Evolutionary conservation across 2,113 vertebrate genomes (phyloP).

Genomic region (Oenanthe melanoleuca): DNA sequence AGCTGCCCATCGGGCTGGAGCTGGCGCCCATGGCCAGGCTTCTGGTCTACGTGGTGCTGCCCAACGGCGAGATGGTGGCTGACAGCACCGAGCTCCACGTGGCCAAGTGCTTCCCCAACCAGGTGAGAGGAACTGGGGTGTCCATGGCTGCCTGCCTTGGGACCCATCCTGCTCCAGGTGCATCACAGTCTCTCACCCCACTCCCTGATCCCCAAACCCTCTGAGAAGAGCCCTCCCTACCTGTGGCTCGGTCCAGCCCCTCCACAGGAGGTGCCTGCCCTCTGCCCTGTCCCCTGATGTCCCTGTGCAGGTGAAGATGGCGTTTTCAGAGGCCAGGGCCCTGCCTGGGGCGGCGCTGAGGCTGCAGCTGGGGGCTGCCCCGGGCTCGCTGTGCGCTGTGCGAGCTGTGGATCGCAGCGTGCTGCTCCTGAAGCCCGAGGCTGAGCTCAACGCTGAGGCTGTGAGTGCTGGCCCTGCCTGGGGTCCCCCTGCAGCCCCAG

Average conservation of each 20-base stretch:
- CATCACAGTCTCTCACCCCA: rapidly evolving
- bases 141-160: neutral
- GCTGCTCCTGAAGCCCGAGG: conserved; percentile 75
- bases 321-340: conserved; percentile 72
- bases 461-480: conserved; percentile 39
- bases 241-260: neutral
- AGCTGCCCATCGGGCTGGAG: neutral
- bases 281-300: neutral
- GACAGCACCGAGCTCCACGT: neutral
- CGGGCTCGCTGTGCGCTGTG: conserved; percentile 81
- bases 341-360: conserved; percentile 76
- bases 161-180: neutral
- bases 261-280: neutral
- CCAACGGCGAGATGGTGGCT: neutral
- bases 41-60: conserved; percentile 1
- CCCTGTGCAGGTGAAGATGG: conserved; percentile 67
- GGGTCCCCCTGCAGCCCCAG: neutral
- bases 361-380: conserved; percentile 72
- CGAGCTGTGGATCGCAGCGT: conserved; percentile 82
- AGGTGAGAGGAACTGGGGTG: neutral
- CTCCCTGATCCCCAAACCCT: neutral
- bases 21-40: neutral
- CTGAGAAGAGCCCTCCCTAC: neutral
- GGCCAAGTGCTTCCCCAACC: neutral
- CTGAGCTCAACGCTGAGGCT: conserved; percentile 52